Percentiles rank a stretch among this genome's conserved stretches.
Conservation (phyloP, 2,113 vertebrate genomes). For the Orycteropus afer region DNA sequence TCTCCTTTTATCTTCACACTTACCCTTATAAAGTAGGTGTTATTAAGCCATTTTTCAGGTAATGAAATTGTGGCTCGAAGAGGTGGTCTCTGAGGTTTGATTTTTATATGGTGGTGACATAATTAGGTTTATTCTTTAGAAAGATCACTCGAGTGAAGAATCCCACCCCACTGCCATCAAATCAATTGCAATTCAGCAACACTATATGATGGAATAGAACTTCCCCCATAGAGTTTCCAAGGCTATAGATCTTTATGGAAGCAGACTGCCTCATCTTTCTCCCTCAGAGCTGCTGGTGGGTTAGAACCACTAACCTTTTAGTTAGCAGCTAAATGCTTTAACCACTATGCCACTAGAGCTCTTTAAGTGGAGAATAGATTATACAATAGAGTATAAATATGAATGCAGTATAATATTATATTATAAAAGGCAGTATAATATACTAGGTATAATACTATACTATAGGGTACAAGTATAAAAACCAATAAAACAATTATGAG, state of each 20-base stretch:
- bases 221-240: too few species aligned
- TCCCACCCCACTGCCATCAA: too few species aligned
- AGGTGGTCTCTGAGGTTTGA: not conserved
- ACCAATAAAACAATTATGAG: not conserved
- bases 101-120: not conserved
- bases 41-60: conserved; percentile 10
- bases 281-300: too few species aligned
- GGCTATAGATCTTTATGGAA: too few species aligned
- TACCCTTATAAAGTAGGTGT: not conserved
- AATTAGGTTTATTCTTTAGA: not conserved
- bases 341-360: too few species aligned
- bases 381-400: not conserved
- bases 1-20: not conserved
- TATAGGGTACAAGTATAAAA: not conserved
- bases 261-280: too few species aligned
- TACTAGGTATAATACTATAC: not conserved
- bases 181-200: too few species aligned
- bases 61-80: conserved; percentile 8
- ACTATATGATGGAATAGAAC: too few species aligned
- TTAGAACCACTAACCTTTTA: too few species aligned
- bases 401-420: not conserved
- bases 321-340: too few species aligned
- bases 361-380: not conserved
- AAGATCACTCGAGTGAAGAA: not conserved
- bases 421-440: not conserved